Evolutionary conservation across 2,888 invertebrate species (phyloP).

Genomic region (Microctonus hyperodae): DNA sequence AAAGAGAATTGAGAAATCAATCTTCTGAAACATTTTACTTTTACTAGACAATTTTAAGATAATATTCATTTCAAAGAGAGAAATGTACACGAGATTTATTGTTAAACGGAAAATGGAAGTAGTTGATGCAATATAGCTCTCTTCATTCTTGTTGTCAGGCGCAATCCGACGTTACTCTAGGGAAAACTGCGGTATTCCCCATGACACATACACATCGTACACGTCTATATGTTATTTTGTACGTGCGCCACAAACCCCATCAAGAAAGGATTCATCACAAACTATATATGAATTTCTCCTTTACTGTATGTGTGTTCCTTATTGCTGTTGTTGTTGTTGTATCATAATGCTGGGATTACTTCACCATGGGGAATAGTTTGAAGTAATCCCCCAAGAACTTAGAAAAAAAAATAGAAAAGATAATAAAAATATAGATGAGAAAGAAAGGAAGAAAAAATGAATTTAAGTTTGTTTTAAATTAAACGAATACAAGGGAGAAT

Average conservation of each 20-base stretch:
- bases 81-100: neutral
- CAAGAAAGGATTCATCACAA: conserved; percentile 12
- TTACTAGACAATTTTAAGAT: neutral
- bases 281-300: neutral
- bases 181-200: conserved; percentile 1
- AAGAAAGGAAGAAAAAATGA: no score
- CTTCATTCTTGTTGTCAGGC: conserved; percentile 1
- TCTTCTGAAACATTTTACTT: neutral
- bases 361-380: neutral
- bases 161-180: conserved; percentile 1
- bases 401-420: neutral
- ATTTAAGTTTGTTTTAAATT: no score
- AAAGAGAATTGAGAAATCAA: neutral
- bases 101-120: conserved; percentile 6
- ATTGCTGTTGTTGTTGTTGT: neutral
- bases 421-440: neutral
- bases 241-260: neutral
- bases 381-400: neutral
- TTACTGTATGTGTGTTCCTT: neutral
- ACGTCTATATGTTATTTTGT: conserved; percentile 1
- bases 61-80: neutral
- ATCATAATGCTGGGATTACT: conserved; percentile 24
- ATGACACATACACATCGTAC: neutral
- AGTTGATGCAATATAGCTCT: conserved; percentile 7
- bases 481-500: no score